Conservation (phyloP, 1,140 invertebrate species). For the Druon quercuslanigerum region DNA sequence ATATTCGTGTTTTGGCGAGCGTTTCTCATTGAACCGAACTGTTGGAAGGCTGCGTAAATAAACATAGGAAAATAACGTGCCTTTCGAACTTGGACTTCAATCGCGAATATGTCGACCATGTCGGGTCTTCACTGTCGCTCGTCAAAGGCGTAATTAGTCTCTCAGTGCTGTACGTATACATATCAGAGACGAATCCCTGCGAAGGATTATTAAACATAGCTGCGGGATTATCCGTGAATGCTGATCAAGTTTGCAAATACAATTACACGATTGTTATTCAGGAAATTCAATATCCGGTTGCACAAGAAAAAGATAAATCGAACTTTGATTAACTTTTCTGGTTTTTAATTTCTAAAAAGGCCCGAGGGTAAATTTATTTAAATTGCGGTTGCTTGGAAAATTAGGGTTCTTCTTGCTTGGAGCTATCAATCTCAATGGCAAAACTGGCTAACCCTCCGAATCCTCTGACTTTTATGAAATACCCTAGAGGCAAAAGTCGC, state of each 20-base stretch:
- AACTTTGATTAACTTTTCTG: too few relatives aligned
- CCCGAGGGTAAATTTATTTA: too few relatives aligned
- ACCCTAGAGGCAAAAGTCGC: slow-evolving; percentile 49
- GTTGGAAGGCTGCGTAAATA: slow-evolving; percentile 31
- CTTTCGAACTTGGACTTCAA: slow-evolving; percentile 29
- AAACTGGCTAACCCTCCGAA: slow-evolving; percentile 7
- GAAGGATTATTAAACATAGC: slow-evolving; percentile 23
- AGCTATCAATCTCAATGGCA: not conserved
- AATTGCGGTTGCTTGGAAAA: not conserved
- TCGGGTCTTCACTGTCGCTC: slow-evolving; percentile 27
- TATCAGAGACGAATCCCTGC: slow-evolving; percentile 18
- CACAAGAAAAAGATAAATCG: too few relatives aligned
- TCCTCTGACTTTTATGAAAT: slow-evolving; percentile 5
- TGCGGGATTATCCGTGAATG: slow-evolving; percentile 9
- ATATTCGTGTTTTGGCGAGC: slow-evolving; percentile 30
- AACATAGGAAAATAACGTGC: slow-evolving; percentile 30
- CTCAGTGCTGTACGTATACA: slow-evolving; percentile 20
- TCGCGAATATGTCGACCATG: slow-evolving; percentile 29
- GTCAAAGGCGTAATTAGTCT: slow-evolving; percentile 31
- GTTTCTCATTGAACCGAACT: slow-evolving; percentile 21
- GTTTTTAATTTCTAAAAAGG: too few relatives aligned
- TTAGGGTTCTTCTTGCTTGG: not conserved
- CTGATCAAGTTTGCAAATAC: not conserved
- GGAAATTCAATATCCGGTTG: too few relatives aligned
- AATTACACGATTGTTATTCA: not conserved